Evolutionary conservation across 2,888 invertebrate genomes (phyloP), one percentile per base, ranked within the genome.

Genomic region (Endomychus coccineus): DNA sequence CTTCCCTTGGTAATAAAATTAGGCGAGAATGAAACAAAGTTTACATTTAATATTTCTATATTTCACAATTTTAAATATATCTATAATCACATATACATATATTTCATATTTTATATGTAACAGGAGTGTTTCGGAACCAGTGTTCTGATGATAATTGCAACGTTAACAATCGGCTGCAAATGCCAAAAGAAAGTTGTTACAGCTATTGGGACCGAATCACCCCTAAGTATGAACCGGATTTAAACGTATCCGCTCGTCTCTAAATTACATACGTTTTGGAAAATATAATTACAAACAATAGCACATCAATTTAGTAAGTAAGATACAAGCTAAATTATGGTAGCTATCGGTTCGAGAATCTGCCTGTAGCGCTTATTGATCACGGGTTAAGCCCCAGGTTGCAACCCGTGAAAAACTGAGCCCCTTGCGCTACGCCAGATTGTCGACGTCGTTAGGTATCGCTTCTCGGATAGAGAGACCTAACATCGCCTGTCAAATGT

Each of bases 391-490:
- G 55, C 55, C 55, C 71, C 72, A 71, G 71, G 71, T 61, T 55
- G 55, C 51, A 61, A 50, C 61, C 61, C 66, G 62, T 63, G 63
- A 68, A 58, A 62, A 34, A 67, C 68, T 72, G 73, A 74, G 74
- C 74, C 74, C 72, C 68, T 60, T 63, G 63, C 63, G 67, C 60
- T 56, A 42, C 48, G 67, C 64, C 67, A 66, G 69, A 63, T 72
- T 72, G 56, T 56, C 56, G 59, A 58, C 41, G 51, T 52, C 63
- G 61, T 68, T 62, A 46, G 46, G 41, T 35, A 45, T 61, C 57
- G 47, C 52, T 59, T 61, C 59, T 62, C 58, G 64, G 59, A 46
- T 46, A 59, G 55, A 46, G 49, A 60, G 58, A 43, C 45, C 46
- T 54, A 56, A 62, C 61, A 47, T 46, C 17, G 10, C 14, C 31